Evolutionary conservation across 92 coral and sea anemone species (phyloP).

Genomic region (Umimayanthus kanabou): DNA sequence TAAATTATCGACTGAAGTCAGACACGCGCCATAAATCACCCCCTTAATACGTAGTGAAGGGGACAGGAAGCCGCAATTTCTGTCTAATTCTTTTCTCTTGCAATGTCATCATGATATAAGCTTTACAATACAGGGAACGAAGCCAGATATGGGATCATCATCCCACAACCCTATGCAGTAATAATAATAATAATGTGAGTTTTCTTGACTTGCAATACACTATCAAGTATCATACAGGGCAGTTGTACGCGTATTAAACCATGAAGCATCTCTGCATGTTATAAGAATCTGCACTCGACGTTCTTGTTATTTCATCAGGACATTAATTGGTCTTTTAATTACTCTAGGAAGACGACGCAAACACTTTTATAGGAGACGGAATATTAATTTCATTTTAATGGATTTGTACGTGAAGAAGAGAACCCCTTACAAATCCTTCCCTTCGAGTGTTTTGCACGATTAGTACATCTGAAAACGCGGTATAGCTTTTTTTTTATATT

Average conservation of each 20-base stretch:
- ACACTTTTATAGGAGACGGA: slow-evolving; percentile 16
- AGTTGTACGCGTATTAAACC: neutral
- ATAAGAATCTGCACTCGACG: neutral
- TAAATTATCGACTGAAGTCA: slow-evolving; percentile 1
- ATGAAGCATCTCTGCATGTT: neutral
- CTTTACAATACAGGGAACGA: neutral
- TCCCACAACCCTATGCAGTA: neutral
- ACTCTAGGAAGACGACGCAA: slow-evolving; percentile 33
- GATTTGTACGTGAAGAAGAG: neutral
- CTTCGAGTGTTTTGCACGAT: neutral
- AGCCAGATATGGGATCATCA: neutral
- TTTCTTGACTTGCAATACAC: neutral
- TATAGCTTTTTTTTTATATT: neutral
- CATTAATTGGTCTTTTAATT: slow-evolving; percentile 41
- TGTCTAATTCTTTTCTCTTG: neutral
- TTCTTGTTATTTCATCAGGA: slow-evolving; percentile 35
- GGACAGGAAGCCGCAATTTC: slow-evolving; percentile 24
- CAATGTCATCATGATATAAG: neutral
- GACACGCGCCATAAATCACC: slow-evolving; percentile 42
- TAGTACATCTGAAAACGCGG: too few species aligned
- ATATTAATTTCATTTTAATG: slow-evolving; percentile 42
- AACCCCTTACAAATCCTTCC: neutral
- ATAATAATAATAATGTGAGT: neutral
- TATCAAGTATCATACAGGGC: too few species aligned
- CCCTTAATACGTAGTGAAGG: slow-evolving; percentile 37